These are phyloP conservation scores for Coleophora flavipennella DNA, from an alignment of 2,888 invertebrate genomes.

Conservation along the genomic window DNA sequence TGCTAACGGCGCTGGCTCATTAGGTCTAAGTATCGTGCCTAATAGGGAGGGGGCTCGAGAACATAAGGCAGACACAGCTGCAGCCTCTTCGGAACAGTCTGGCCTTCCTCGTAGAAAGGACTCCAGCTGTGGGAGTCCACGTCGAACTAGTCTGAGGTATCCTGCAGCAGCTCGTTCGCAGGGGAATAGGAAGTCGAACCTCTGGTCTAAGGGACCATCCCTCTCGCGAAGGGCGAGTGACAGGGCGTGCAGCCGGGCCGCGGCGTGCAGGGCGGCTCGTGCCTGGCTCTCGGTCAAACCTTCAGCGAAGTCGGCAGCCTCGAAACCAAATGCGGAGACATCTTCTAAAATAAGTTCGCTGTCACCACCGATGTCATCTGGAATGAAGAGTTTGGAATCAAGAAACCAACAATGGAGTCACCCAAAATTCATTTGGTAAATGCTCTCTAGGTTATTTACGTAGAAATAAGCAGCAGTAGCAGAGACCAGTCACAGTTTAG, in stretches of 20 bases:
- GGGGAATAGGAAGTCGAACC: constrained; percentile 79
- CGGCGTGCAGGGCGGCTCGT: constrained; percentile 78
- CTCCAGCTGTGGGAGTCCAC: constrained; percentile 83
- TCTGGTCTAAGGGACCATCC: constrained; percentile 59
- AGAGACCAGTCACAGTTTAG: no score
- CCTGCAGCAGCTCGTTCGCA: constrained; percentile 85
- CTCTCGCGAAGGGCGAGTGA: constrained; percentile 72
- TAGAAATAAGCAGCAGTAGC: no score
- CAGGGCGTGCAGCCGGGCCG: constrained; percentile 81
- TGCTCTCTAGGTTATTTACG: no score
- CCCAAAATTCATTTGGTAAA: no score
- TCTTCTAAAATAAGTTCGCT: constrained; percentile 83
- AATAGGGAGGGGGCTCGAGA: constrained; percentile 81
- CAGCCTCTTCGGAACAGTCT: constrained; percentile 74
- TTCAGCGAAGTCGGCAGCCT: constrained; percentile 78
- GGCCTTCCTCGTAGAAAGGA: constrained; percentile 78
- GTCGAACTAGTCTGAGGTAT: constrained; percentile 83
- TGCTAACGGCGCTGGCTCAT: constrained; percentile 83
- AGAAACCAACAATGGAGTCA: no score
- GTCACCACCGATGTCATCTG: constrained; percentile 64
- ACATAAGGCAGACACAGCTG: constrained; percentile 76
- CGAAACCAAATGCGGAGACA: constrained; percentile 76
- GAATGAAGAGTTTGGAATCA: constrained; percentile 18
- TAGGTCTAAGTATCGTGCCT: constrained; percentile 78
- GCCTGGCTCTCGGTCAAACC: constrained; percentile 77